Evolutionary conservation across 2,113 vertebrate genomes (phyloP).

Genomic region (Hyaena hyaena): DNA sequence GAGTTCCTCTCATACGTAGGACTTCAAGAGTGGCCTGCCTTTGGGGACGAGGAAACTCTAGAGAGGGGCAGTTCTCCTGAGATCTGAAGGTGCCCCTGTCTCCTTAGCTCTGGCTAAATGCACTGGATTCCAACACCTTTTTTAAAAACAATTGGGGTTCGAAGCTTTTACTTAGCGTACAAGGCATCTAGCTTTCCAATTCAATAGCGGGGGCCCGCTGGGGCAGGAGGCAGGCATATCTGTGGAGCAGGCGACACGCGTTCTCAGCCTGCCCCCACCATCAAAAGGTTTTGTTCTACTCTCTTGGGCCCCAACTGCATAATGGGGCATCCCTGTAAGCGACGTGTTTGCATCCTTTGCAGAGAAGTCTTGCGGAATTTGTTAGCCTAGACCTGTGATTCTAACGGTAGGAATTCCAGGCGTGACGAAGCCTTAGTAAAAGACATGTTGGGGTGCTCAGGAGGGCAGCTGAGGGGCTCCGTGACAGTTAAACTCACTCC

Average conservation of each 20-base stretch:
- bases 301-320: not conserved
- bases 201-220: not conserved
- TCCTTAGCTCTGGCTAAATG: not conserved
- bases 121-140: constrained; percentile 23
- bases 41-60: not conserved
- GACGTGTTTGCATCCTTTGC: not conserved
- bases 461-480: not conserved
- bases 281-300: not conserved
- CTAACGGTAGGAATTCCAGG: not conserved
- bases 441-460: not conserved
- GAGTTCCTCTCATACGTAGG: constrained; percentile 77
- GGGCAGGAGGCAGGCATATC: not conserved
- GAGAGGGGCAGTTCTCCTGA: not conserved
- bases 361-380: not conserved
- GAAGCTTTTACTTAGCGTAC: constrained; percentile 22
- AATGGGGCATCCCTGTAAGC: not conserved
- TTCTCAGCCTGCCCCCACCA: not conserved
- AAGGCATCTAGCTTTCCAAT: not conserved
- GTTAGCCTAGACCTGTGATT: not conserved
- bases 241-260: not conserved
- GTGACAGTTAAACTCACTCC: not conserved
- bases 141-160: constrained; percentile 8
- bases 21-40: constrained; percentile 84
- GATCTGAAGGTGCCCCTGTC: not conserved
- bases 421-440: not conserved